phyloP scores from a whole-genome alignment of 2,797 vertebrate genomes.

The Galagoides demidoff region DNA sequence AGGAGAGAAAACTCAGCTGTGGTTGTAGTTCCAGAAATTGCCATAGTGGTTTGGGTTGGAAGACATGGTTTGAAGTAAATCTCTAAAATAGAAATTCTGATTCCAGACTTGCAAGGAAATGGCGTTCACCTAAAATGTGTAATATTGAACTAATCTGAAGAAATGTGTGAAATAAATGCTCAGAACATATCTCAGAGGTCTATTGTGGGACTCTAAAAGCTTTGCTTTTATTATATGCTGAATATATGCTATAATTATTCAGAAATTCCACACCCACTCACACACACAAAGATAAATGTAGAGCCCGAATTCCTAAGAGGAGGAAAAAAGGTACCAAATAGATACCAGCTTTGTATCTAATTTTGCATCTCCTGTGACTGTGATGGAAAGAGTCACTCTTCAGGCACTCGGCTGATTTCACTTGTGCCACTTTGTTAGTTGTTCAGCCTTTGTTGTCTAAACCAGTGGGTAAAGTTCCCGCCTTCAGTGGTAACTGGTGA shows the following conservation, averaged over 20 bases:
- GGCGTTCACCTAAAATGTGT: background rate
- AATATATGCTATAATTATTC: background rate
- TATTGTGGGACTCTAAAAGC: background rate
- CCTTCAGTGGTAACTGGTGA: constrained; percentile 66
- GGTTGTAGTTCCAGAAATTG: constrained; percentile 4
- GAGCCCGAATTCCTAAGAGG: background rate
- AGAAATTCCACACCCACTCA: background rate
- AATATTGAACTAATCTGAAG: background rate
- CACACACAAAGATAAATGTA: background rate
- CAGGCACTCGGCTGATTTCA: constrained; percentile 65
- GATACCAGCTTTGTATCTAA: constrained; percentile 23
- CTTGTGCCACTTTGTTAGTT: constrained; percentile 58
- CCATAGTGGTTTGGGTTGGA: background rate
- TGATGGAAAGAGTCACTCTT: constrained; percentile 63
- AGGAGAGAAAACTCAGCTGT: background rate
- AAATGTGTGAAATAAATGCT: constrained; percentile 22
- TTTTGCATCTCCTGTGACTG: constrained; percentile 11
- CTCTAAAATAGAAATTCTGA: constrained; percentile 44
- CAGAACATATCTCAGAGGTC: constrained; percentile 13
- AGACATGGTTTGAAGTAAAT: background rate
- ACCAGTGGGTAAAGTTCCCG: constrained; percentile 63
- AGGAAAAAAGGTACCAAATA: background rate
- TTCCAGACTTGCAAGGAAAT: constrained; percentile 8
- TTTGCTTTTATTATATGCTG: background rate
- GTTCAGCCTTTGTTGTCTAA: constrained; percentile 74